A percentile compares a stretch with the other conserved stretches of the same genome.
These are phyloP conservation scores for Chondrosia reniformis DNA, from an alignment of 37 sponge, comb jelly and placozoan species.

Conservation along the genomic window DNA sequence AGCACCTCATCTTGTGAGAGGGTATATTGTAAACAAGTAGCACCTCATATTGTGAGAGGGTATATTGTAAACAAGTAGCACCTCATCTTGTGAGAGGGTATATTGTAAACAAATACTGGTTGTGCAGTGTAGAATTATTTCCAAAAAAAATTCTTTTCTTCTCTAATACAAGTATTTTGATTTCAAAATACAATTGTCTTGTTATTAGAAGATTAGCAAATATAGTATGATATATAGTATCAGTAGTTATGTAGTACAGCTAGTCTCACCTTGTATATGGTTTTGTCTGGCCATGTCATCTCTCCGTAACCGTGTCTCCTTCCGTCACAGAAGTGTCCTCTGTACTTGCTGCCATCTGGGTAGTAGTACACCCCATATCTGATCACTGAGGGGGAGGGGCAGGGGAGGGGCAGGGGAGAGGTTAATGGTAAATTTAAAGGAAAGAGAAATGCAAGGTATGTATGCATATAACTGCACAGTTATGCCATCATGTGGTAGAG, in stretches of 20 bases:
- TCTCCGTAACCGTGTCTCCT: slow-evolving; percentile 84
- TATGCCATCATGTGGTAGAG: neutral
- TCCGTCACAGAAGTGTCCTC: slow-evolving; percentile 59
- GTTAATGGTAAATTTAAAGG: neutral
- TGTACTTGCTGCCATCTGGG: slow-evolving; percentile 52
- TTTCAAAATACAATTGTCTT: too few species aligned
- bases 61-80: too few species aligned
- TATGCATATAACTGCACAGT: too few species aligned
- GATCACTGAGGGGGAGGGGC: neutral
- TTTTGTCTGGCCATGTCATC: slow-evolving; percentile 81
- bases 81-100: too few species aligned
- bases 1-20: too few species aligned
- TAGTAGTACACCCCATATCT: slow-evolving; percentile 50
- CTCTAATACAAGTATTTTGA: too few species aligned
- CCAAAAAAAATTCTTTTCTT: too few species aligned
- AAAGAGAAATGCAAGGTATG: neutral
- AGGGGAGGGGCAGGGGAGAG: neutral
- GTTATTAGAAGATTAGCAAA: too few species aligned
- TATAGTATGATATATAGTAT: neutral
- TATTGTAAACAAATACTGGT: too few species aligned
- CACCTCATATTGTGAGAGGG: too few species aligned
- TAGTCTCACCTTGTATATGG: slow-evolving; percentile 64
- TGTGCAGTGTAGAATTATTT: too few species aligned
- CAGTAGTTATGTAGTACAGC: neutral
- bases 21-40: too few species aligned